A percentile compares a stretch with the other conserved stretches of the same genome.
Conservation (phyloP, 2,797 vertebrate genomes). For the Poeciliopsis presidionis region DNA sequence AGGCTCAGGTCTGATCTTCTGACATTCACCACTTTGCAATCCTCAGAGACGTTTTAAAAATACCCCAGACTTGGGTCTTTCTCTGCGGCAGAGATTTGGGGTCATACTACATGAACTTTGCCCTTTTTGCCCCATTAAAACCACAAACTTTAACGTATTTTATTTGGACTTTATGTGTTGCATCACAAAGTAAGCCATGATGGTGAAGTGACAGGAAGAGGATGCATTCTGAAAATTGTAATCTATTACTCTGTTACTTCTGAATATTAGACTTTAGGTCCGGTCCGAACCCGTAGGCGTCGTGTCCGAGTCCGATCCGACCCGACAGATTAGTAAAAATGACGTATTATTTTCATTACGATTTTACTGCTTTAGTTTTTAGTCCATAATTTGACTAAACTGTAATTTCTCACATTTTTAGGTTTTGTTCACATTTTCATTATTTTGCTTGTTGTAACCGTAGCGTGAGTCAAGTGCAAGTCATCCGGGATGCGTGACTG, state of each 20-base stretch:
- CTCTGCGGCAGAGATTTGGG: slow-evolving; percentile 44
- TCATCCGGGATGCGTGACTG: too few species aligned
- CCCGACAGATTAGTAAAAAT: too few species aligned
- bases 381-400: too few species aligned
- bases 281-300: not conserved
- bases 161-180: not conserved
- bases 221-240: not conserved
- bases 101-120: not conserved
- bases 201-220: not conserved
- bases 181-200: not conserved
- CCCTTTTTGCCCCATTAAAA: not conserved
- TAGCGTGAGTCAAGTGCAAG: too few species aligned
- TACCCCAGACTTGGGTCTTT: slow-evolving; percentile 32
- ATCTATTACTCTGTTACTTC: not conserved
- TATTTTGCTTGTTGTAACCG: too few species aligned
- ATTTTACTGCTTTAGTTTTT: too few species aligned
- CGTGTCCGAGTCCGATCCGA: too few species aligned
- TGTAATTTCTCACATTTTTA: too few species aligned
- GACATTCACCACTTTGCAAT: slow-evolving; percentile 18
- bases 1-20: slow-evolving; percentile 71
- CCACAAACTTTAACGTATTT: not conserved
- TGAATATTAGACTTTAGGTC: not conserved
- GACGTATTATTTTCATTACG: too few species aligned
- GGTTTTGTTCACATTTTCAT: too few species aligned
- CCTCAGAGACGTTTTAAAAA: slow-evolving; percentile 14